Base-by-base conservation (phyloP, 1,140 invertebrate genomes). In the Catajapyx aquilonaris region DNA sequence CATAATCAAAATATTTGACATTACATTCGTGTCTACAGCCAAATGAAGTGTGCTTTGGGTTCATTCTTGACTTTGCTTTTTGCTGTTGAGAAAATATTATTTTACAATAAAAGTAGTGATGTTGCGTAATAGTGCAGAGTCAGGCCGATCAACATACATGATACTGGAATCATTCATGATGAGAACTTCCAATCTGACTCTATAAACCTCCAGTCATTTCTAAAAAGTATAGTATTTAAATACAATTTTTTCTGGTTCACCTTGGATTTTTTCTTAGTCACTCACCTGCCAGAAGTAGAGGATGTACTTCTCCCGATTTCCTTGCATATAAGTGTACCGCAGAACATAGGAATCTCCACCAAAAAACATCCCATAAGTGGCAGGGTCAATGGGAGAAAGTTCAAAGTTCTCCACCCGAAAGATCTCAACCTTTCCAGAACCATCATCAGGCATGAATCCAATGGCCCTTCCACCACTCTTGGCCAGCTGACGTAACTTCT, bases 321-420 rank as follows among this genome's bases (percentile, higher is more conserved):
- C 59, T 10, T 65, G 54, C 5, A 60, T 53, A 42, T 74, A 79
- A 19, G 67, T 66, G 49, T 85, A 85, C 43, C 69, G 66, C 17
- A 84, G 57, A 4, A 84, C 67, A 40, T 85, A 86, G 0, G 74
- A 74, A 41, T 81, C 79, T 19, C 76, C 74, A 38, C 76, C 75
- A 52, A 74, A 79, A 46, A 85, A 71, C 21, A 70, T 62, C 20
- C 74, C 70, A 44, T 71, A 59, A 31, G 64, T 62, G 28, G 62
- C 54, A 21, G 61, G 56, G 21, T 62, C 52, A 5, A 76, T 52
- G 20, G 64, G 65, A 17, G 61, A 62, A 32, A 73, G 46, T 44
- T 73, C 63, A 49, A 66, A 57, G 42, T 67, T 59, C 49, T 69
- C 62, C 36, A 68, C 51, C n/a, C 59, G 44, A 38, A 39, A 63